Evolutionary conservation across 2,113 vertebrate species (phyloP).

Genomic region (Thunnus thynnus): DNA sequence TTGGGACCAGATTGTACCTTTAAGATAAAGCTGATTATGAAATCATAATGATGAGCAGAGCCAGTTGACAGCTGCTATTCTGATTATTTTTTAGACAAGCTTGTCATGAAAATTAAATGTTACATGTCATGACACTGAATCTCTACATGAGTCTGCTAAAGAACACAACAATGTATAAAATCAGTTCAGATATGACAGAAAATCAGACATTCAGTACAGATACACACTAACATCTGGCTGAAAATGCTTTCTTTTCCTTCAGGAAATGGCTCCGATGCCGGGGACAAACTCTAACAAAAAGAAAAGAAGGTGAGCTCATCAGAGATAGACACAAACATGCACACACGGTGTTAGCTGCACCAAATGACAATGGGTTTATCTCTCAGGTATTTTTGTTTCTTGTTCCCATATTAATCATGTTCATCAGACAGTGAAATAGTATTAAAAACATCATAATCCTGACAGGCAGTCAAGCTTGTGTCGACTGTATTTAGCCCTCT

Average conservation of each 20-base stretch:
- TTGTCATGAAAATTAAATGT: constrained; percentile 21
- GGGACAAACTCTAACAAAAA: constrained; percentile 69
- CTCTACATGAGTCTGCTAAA: background rate
- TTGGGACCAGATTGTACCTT: constrained; percentile 38
- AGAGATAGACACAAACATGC: background rate
- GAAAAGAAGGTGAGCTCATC: constrained; percentile 77
- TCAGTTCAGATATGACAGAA: background rate
- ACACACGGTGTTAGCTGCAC: background rate
- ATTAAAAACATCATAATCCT: constrained; percentile 25
- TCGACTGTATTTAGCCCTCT: background rate
- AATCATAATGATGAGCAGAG: constrained; percentile 46
- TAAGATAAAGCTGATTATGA: constrained; percentile 74
- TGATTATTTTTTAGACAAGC: background rate
- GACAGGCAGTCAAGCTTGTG: background rate
- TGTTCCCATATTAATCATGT: background rate
- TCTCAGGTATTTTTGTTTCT: background rate
- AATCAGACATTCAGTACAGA: background rate
- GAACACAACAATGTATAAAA: background rate
- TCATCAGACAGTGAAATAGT: background rate
- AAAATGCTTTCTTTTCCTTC: constrained; percentile 34
- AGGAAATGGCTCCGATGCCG: constrained; percentile 78
- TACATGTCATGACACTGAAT: background rate
- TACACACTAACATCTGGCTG: background rate
- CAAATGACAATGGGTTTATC: constrained; percentile 11
- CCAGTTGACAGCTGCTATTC: constrained; percentile 51